phyloP scores from a whole-genome alignment of 2,888 invertebrate genomes.

The Hydriomena furcata region DNA sequence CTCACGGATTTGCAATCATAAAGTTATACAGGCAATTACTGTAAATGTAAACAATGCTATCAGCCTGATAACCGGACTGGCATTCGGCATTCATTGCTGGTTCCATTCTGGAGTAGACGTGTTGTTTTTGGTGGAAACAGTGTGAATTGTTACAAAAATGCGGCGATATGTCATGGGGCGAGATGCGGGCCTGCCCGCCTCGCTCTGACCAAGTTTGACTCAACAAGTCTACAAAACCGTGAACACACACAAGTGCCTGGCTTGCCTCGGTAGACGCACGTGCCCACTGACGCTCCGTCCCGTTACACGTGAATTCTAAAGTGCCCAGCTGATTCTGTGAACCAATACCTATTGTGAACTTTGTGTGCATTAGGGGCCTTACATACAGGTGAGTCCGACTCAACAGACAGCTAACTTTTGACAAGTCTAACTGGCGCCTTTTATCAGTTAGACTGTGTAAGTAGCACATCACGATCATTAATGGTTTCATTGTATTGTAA shows the following conservation, averaged over 20 bases:
- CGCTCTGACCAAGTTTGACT: slow-evolving; percentile 34
- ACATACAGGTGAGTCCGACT: slow-evolving; percentile 28
- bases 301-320: slow-evolving; percentile 38
- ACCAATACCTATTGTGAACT: slow-evolving; percentile 34
- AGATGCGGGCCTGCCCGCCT: slow-evolving; percentile 63
- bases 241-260: slow-evolving; percentile 53
- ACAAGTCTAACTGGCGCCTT: not conserved
- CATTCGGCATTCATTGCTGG: slow-evolving; percentile 50
- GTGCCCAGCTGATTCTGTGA: slow-evolving; percentile 50
- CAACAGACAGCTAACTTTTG: not conserved
- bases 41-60: slow-evolving; percentile 48
- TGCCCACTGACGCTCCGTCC: slow-evolving; percentile 39
- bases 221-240: slow-evolving; percentile 31
- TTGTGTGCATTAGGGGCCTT: slow-evolving; percentile 18
- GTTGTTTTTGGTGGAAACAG: slow-evolving; percentile 41
- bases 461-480: slow-evolving; percentile 22
- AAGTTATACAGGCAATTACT: slow-evolving; percentile 42
- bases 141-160: slow-evolving; percentile 59
- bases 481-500: slow-evolving; percentile 28
- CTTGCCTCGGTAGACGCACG: slow-evolving; percentile 48
- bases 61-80: slow-evolving; percentile 40
- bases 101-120: slow-evolving; percentile 55
- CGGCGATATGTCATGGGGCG: slow-evolving; percentile 66
- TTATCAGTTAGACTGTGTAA: slow-evolving; percentile 4
- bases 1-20: slow-evolving; percentile 39